phyloP scores from a whole-genome alignment of 2,113 vertebrate genomes.

The Odocoileus virginianus region DNA sequence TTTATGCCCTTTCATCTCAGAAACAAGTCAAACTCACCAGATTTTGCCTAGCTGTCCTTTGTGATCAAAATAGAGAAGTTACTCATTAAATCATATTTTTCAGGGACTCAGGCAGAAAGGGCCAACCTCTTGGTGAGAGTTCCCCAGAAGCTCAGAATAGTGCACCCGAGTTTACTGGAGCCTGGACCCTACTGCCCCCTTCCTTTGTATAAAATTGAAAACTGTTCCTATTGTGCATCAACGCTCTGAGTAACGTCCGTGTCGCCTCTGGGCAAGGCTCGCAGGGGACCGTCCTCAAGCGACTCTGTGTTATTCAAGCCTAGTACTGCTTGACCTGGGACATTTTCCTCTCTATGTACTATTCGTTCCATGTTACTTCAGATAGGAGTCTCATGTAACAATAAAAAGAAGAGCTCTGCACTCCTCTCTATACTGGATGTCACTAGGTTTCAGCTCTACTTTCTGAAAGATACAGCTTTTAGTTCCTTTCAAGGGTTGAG shows the following conservation, averaged over 20 bases:
- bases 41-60: neutral
- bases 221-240: neutral
- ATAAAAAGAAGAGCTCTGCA: neutral
- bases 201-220: neutral
- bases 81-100: neutral
- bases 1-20: neutral
- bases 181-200: neutral
- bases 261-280: neutral
- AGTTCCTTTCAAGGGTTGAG: neutral
- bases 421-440: neutral
- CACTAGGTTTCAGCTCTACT: neutral
- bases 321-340: neutral
- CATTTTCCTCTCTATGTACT: neutral
- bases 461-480: neutral
- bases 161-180: neutral
- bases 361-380: neutral
- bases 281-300: accelerated
- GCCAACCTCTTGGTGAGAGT: neutral
- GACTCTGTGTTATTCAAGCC: accelerated
- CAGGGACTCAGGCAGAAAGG: neutral
- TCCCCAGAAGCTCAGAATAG: neutral
- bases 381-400: neutral
- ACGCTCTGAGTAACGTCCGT: accelerated
- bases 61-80: neutral
- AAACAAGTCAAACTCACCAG: neutral